Percentiles rank a stretch among this genome's conserved stretches.
Conservation (phyloP, 1,140 invertebrate genomes). For the Drosophila arizonae region DNA sequence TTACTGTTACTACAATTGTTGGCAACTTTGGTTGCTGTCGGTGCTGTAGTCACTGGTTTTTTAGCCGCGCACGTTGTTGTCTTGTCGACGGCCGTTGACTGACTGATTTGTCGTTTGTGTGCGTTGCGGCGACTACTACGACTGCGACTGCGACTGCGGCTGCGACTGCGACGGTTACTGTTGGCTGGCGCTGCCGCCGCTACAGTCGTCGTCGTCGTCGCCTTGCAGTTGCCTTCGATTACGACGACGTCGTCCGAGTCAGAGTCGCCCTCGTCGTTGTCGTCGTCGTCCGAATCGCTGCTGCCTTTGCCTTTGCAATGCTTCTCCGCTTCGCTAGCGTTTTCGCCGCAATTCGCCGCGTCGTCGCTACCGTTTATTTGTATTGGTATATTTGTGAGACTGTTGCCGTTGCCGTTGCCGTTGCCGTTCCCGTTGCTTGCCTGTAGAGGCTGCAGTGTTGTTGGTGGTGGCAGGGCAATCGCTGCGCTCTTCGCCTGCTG, state of each 20-base stretch:
- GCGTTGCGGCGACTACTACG: conserved; percentile 64
- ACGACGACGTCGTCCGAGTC: conserved; percentile 73
- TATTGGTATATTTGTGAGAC: conserved; percentile 21
- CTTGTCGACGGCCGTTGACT: conserved; percentile 81
- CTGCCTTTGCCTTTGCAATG: conserved; percentile 39
- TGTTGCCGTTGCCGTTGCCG: conserved; percentile 28
- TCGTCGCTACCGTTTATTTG: conserved; percentile 55
- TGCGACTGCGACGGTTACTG: conserved; percentile 44
- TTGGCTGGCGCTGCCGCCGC: conserved; percentile 17
- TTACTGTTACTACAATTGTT: conserved; percentile 46
- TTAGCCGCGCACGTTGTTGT: conserved; percentile 82
- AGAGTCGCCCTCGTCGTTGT: conserved; percentile 61
- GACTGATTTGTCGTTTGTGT: conserved; percentile 78
- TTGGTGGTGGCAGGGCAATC: conserved; percentile 28
- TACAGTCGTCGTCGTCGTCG: conserved; percentile 34
- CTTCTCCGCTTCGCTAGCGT: conserved; percentile 50
- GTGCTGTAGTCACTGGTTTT: conserved; percentile 45
- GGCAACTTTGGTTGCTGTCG: conserved; percentile 32
- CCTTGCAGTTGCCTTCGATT: conserved; percentile 62
- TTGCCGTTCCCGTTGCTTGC: conserved; percentile 62
- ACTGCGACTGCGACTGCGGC: conserved; percentile 49
- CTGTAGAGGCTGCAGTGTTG: conserved; percentile 40
- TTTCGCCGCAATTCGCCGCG: conserved; percentile 71
- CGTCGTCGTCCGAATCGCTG: conserved; percentile 42
- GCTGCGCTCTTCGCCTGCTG: conserved; percentile 38